Evolutionary conservation across 2,888 invertebrate species (phyloP).

Genomic region (Perizoma flavofasciatum): DNA sequence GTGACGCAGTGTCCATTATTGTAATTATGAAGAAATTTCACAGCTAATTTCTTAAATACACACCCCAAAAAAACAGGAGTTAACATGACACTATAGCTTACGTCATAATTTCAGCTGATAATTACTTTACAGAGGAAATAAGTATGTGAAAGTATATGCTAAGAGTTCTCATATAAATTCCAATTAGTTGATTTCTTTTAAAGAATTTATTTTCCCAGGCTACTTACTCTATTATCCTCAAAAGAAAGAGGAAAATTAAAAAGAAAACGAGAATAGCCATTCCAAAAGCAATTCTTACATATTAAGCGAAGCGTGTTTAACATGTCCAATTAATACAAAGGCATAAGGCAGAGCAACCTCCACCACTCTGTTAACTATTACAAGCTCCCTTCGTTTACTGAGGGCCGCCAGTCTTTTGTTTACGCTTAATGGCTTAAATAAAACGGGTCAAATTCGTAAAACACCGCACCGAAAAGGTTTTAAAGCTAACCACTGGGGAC

Average conservation of each 20-base stretch:
- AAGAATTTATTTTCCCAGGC: conserved; percentile 24
- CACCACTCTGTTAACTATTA: conserved; percentile 76
- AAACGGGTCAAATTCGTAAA: conserved; percentile 80
- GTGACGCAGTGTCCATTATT: no score
- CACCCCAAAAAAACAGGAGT: not conserved
- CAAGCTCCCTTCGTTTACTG: conserved; percentile 71
- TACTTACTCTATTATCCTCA: conserved; percentile 35
- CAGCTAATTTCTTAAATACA: not conserved
- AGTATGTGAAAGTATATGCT: no score
- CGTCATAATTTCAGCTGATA: no score
- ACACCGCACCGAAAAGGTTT: conserved; percentile 66
- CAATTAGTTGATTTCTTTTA: conserved; percentile 25
- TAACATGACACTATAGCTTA: not conserved
- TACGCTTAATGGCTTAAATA: conserved; percentile 81
- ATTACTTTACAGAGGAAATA: not conserved
- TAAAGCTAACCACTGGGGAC: conserved; percentile 56
- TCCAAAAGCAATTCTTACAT: conserved; percentile 65
- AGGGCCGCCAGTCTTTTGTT: conserved; percentile 77
- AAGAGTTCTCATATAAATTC: not conserved
- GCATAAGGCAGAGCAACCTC: conserved; percentile 64
- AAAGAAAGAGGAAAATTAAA: conserved; percentile 51
- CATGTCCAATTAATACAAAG: conserved; percentile 78
- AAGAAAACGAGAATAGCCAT: conserved; percentile 51
- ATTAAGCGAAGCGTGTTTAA: conserved; percentile 76
- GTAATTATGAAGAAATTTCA: no score